Percentiles rank a stretch among this genome's conserved stretches.
These are phyloP conservation scores for Ichneumon xanthorius DNA, from an alignment of 2,888 invertebrate genomes.

Conservation along the genomic window DNA sequence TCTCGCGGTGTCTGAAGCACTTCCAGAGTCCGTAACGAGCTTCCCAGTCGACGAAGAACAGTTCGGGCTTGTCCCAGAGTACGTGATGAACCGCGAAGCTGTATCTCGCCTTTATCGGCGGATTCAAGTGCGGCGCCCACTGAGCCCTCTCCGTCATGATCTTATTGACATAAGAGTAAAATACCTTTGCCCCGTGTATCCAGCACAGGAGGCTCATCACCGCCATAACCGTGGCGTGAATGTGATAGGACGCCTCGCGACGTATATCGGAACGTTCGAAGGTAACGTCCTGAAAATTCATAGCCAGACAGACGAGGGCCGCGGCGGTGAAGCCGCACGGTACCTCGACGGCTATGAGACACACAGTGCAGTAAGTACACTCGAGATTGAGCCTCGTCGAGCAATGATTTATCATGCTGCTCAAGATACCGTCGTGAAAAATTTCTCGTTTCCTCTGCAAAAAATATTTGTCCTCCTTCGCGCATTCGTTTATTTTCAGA, in stretches of 20 bases:
- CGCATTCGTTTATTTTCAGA: slow-evolving; percentile 83
- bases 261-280: slow-evolving; percentile 82
- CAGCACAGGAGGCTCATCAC: slow-evolving; percentile 88
- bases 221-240: slow-evolving; percentile 88
- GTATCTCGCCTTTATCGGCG: slow-evolving; percentile 87
- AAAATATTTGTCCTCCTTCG: slow-evolving; percentile 86
- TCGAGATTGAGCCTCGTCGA: slow-evolving; percentile 86
- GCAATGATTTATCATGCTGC: slow-evolving; percentile 85
- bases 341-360: slow-evolving; percentile 87
- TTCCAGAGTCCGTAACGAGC: slow-evolving; percentile 89
- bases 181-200: slow-evolving; percentile 87
- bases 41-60: slow-evolving; percentile 89
- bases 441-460: slow-evolving; percentile 85
- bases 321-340: slow-evolving; percentile 88
- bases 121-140: slow-evolving; percentile 88
- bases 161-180: slow-evolving; percentile 87
- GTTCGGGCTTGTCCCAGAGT: slow-evolving; percentile 87
- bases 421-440: slow-evolving; percentile 85
- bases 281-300: slow-evolving; percentile 87
- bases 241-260: slow-evolving; percentile 84
- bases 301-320: slow-evolving; percentile 86
- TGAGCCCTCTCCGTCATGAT: slow-evolving; percentile 87
- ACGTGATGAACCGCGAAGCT: slow-evolving; percentile 86
- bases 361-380: slow-evolving; percentile 86
- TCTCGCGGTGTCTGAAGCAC: slow-evolving; percentile 84